Evolutionary conservation across 2,113 vertebrate species (phyloP).

Genomic region (Archocentrus centrarchus): DNA sequence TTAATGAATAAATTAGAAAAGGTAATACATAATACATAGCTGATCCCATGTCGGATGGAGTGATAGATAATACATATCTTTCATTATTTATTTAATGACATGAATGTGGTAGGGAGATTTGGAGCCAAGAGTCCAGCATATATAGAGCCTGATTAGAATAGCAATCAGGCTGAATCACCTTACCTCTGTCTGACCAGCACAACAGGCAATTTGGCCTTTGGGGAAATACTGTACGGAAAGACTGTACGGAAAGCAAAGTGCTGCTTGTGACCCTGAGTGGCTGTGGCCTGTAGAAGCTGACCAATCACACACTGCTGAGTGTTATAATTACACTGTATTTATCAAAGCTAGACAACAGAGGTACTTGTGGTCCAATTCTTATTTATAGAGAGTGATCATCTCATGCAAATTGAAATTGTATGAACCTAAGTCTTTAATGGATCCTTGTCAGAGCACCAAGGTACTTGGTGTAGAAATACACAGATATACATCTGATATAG

Average conservation of each 20-base stretch:
- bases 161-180: constrained; percentile 48
- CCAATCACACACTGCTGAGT: not conserved
- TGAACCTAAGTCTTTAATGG: not conserved
- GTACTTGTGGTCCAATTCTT: not conserved
- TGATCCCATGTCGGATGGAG: constrained; percentile 91
- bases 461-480: not conserved
- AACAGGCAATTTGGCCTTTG: constrained; percentile 20
- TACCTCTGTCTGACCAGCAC: constrained; percentile 20
- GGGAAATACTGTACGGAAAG: not conserved
- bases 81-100: constrained; percentile 96
- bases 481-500: not conserved
- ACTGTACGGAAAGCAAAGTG: constrained; percentile 19
- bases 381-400: not conserved
- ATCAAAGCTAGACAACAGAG: constrained; percentile 4
- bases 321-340: constrained; percentile 11
- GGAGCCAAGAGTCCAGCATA: constrained; percentile 58
- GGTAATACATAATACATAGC: constrained; percentile 94
- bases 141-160: constrained; percentile 70
- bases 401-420: not conserved
- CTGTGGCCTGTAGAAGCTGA: not conserved
- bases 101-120: constrained; percentile 83
- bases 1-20: constrained; percentile 98
- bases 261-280: not conserved
- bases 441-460: not conserved
- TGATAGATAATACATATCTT: constrained; percentile 95